These are phyloP conservation scores for Archivesica marissinica DNA, from an alignment of 1,140 invertebrate genomes.

Conservation along the genomic window DNA sequence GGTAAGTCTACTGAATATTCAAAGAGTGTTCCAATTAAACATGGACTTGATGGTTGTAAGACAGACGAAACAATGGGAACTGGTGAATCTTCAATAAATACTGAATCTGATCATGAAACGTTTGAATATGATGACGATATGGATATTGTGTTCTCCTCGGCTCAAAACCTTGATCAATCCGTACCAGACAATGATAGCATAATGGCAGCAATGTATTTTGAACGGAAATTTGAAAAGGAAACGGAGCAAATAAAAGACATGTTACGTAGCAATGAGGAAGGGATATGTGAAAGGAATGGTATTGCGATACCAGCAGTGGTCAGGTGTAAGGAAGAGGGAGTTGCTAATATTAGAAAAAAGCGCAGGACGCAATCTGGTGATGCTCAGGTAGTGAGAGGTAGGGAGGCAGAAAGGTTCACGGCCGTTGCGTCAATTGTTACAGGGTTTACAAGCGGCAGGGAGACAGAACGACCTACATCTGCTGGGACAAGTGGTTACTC, in stretches of 20 bases:
- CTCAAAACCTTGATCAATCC: no score
- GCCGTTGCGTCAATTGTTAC: neutral
- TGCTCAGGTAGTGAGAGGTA: neutral
- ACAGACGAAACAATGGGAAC: no score
- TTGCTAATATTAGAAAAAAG: neutral
- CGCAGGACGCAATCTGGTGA: neutral
- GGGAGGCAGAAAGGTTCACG: neutral
- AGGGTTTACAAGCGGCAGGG: neutral
- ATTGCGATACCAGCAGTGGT: neutral
- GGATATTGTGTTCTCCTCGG: slow-evolving; percentile 11
- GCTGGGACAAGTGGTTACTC: slow-evolving; percentile 40
- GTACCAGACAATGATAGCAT: no score
- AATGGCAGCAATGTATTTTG: no score
- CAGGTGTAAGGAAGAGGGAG: neutral
- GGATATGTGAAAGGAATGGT: neutral
- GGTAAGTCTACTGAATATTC: neutral
- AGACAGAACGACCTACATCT: slow-evolving; percentile 17
- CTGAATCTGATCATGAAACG: no score
- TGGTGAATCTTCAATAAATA: no score
- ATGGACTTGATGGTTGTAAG: no score
- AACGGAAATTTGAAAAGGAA: no score
- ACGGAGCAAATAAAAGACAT: no score
- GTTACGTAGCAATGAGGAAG: neutral
- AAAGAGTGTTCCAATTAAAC: no score
- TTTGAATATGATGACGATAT: no score